Conservation (phyloP, 2,888 invertebrate species). For the Euzophera pinguis region DNA sequence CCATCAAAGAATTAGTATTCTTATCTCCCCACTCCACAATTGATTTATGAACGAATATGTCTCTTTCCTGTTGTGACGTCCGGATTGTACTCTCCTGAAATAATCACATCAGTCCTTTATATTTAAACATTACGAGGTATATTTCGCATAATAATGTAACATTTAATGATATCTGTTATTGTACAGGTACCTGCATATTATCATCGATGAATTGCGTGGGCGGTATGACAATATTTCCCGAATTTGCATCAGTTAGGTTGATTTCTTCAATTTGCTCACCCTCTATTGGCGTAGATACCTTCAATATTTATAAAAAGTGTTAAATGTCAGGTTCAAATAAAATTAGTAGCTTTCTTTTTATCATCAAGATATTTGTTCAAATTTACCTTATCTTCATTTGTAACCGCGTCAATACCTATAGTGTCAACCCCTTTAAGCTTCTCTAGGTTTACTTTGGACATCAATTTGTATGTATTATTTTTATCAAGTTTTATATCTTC, state of each 20-base stretch:
- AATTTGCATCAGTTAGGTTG: slow-evolving; percentile 31
- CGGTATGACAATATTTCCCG: slow-evolving; percentile 42
- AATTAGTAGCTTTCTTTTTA: background rate
- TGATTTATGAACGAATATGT: too few relatives aligned
- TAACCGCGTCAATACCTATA: slow-evolving; percentile 30
- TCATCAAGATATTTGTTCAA: background rate
- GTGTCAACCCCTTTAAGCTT: slow-evolving; percentile 38
- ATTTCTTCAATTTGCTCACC: slow-evolving; percentile 43
- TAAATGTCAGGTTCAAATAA: background rate
- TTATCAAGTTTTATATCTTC: slow-evolving; percentile 53
- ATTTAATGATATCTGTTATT: background rate
- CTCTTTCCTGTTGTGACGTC: background rate
- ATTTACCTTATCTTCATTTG: slow-evolving; percentile 7
- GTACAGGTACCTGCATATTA: slow-evolving; percentile 38
- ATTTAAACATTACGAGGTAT: too few relatives aligned
- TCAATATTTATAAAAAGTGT: slow-evolving; percentile 4
- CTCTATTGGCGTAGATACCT: slow-evolving; percentile 15
- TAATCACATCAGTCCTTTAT: too few relatives aligned
- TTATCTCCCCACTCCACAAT: too few relatives aligned
- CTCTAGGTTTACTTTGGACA: slow-evolving; percentile 46
- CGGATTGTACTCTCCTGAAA: background rate
- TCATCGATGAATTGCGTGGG: slow-evolving; percentile 58
- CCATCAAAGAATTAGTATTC: background rate
- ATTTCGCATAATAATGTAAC: background rate
- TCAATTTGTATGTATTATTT: slow-evolving; percentile 41